Conservation (phyloP, 2,888 invertebrate species). For the Sialis lutaria region DNA sequence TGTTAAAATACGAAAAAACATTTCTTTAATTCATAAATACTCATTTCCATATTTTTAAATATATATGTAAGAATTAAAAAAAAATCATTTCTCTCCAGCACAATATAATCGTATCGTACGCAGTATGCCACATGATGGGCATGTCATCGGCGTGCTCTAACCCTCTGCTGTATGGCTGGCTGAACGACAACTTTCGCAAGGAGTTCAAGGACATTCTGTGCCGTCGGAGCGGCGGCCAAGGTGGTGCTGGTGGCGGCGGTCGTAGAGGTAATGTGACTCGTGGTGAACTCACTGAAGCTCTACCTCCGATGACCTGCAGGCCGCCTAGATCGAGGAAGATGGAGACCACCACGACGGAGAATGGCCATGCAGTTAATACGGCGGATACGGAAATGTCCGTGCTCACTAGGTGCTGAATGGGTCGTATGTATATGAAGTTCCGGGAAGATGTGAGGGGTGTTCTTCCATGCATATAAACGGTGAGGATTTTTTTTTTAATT, state of each 20-base stretch:
- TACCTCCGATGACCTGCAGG: conserved; percentile 3
- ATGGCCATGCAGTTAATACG: conserved; percentile 27
- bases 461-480: too few relatives aligned
- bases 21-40: too few relatives aligned
- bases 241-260: conserved; percentile 23
- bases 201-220: conserved; percentile 70
- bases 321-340: conserved; percentile 22
- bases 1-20: too few relatives aligned
- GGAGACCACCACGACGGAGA: conserved; percentile 15
- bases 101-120: conserved; percentile 23
- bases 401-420: conserved; percentile 25
- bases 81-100: conserved; percentile 14
- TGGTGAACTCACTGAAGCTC: conserved; percentile 20
- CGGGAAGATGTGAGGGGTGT: too few relatives aligned
- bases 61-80: too few relatives aligned
- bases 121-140: conserved; percentile 48
- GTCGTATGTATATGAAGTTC: too few relatives aligned
- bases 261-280: conserved; percentile 19
- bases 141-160: conserved; percentile 87
- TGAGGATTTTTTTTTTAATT: too few relatives aligned
- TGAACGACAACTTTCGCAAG: conserved; percentile 85
- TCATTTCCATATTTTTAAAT: too few relatives aligned
- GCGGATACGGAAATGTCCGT: conserved; percentile 27
- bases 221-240: conserved; percentile 23
- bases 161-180: conserved; percentile 80